Conservation (phyloP, 2,797 vertebrate species). For the Lithobates pipiens region DNA sequence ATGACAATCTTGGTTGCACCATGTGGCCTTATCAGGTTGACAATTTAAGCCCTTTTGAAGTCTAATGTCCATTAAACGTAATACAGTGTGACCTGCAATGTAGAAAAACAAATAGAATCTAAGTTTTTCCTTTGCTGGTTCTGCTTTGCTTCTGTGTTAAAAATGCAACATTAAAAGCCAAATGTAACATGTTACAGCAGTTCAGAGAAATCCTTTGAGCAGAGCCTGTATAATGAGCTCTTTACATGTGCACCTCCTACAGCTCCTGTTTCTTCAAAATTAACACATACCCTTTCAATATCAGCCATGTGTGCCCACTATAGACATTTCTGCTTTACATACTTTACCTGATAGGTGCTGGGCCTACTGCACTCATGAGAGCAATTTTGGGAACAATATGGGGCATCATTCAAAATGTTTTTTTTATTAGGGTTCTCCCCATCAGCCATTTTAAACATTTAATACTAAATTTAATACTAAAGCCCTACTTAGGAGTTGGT, state of each 20-base stretch:
- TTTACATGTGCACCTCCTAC: constrained; percentile 6
- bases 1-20: constrained; percentile 22
- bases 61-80: constrained; percentile 25
- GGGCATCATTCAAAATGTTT: background rate
- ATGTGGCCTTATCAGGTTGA: constrained; percentile 42
- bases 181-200: constrained; percentile 25
- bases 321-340: background rate
- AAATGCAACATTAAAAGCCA: constrained; percentile 36
- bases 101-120: constrained; percentile 39
- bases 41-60: constrained; percentile 19
- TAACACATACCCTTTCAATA: background rate
- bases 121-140: constrained; percentile 26
- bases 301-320: background rate
- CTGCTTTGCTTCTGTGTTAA: constrained; percentile 12
- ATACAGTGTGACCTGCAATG: constrained; percentile 5
- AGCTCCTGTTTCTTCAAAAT: constrained; percentile 1
- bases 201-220: constrained; percentile 32
- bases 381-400: background rate
- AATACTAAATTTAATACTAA: no score
- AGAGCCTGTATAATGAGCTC: constrained; percentile 13
- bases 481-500: no score
- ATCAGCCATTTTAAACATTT: no score
- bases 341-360: background rate
- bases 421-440: background rate
- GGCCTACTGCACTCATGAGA: no score